These are phyloP conservation scores for Drosophila auraria DNA, from an alignment of 1,140 invertebrate species.

Conservation along the genomic window DNA sequence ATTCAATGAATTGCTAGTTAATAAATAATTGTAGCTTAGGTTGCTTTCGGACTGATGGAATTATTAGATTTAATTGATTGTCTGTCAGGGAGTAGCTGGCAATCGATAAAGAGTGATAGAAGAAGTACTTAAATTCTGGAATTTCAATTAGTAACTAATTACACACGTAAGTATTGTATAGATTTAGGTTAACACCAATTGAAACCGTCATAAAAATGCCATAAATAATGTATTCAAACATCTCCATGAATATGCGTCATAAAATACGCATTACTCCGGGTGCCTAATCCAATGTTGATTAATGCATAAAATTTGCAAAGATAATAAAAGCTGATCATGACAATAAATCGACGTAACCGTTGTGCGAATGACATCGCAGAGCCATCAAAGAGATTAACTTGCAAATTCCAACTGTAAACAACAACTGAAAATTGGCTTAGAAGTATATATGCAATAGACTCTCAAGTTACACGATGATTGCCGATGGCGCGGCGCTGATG, in stretches of 20 bases:
- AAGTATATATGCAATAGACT: neutral
- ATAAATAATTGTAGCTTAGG: neutral
- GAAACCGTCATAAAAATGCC: neutral
- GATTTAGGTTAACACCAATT: neutral
- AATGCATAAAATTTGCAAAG: constrained; percentile 9
- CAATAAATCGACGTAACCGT: constrained; percentile 10
- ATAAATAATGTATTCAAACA: constrained; percentile 9
- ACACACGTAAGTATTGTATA: neutral
- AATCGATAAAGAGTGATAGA: neutral
- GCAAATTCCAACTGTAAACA: constrained; percentile 4
- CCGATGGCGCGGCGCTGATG: constrained; percentile 4
- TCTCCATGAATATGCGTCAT: neutral
- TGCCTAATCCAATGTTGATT: constrained; percentile 5
- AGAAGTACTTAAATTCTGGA: too few species aligned
- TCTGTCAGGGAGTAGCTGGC: too few species aligned
- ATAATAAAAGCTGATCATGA: constrained; percentile 12
- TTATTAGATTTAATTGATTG: neutral
- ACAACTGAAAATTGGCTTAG: constrained; percentile 18
- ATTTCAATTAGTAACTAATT: neutral
- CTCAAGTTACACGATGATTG: constrained; percentile 15
- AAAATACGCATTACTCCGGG: constrained; percentile 2
- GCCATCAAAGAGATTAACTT: constrained; percentile 18
- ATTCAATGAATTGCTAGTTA: neutral
- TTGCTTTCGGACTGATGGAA: neutral
- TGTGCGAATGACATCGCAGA: constrained; percentile 15